Conservation (phyloP, 2,797 vertebrate species). For the Onychomys leucogaster region DNA sequence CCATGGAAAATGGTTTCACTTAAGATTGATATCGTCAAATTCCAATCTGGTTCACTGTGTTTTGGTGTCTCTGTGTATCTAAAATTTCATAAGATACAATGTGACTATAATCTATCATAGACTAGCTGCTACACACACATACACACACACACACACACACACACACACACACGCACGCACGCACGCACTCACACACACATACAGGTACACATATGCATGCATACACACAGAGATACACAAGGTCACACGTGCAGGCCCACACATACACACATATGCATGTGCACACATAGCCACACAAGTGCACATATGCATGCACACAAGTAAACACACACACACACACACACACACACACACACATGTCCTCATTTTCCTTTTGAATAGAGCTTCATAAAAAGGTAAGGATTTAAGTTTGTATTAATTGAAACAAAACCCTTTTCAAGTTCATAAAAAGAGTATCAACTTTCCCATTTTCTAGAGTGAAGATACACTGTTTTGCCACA, state of each 20-base stretch:
- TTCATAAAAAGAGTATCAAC: neutral
- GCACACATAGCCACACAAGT: neutral
- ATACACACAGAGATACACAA: neutral
- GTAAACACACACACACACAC: neutral
- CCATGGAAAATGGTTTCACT: neutral
- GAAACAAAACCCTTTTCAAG: constrained; percentile 1
- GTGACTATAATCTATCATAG: neutral
- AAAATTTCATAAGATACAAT: constrained; percentile 2
- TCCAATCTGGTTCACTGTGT: neutral
- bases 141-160: too few species aligned
- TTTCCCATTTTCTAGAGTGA: neutral
- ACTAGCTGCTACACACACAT: neutral
- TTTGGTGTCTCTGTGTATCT: neutral
- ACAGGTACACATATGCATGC: neutral
- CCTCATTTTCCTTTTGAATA: constrained; percentile 49
- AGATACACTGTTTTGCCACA: neutral
- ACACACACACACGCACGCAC: neutral
- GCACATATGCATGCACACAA: neutral
- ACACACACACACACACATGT: neutral
- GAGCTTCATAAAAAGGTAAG: neutral
- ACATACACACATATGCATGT: neutral
- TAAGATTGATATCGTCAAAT: constrained; percentile 29
- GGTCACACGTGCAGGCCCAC: neutral
- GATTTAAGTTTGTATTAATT: constrained; percentile 4
- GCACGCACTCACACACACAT: neutral